Conservation (phyloP, 2,113 vertebrate genomes). For the Ardeotis arabs region DNA sequence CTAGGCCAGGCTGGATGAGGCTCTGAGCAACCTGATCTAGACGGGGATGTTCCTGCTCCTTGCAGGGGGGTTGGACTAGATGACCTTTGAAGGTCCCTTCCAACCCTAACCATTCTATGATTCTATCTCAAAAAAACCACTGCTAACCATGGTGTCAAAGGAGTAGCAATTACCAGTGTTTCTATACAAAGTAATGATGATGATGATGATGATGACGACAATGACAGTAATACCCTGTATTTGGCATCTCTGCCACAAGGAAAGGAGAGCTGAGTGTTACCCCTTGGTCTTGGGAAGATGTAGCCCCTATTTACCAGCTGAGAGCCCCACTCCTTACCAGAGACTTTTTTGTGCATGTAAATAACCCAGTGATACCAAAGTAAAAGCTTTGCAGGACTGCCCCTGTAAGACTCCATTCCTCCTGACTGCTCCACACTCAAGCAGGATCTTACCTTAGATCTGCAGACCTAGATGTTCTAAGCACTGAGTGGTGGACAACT, state of each 20-base stretch:
- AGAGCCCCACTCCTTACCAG: not conserved
- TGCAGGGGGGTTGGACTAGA: no score
- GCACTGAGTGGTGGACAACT: not conserved
- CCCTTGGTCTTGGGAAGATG: not conserved
- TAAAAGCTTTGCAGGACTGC: not conserved
- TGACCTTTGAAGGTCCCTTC: no score
- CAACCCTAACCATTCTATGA: no score
- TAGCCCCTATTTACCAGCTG: not conserved
- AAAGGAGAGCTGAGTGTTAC: not conserved
- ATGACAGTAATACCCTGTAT: not conserved
- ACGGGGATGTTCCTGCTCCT: no score
- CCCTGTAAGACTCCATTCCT: not conserved
- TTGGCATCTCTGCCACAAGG: not conserved
- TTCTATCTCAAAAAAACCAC: not conserved
- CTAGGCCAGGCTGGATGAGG: no score
- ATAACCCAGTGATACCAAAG: not conserved
- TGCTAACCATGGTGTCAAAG: not conserved
- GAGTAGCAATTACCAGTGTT: not conserved
- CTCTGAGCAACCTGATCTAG: no score
- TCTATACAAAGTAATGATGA: not conserved
- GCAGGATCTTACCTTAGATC: not conserved
- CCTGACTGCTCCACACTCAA: not conserved
- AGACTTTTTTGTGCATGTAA: not conserved
- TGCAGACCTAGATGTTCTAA: not conserved
- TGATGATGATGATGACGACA: accelerated